phyloP scores from a whole-genome alignment of 2,888 invertebrate species.

The Octonoba sinensis region DNA sequence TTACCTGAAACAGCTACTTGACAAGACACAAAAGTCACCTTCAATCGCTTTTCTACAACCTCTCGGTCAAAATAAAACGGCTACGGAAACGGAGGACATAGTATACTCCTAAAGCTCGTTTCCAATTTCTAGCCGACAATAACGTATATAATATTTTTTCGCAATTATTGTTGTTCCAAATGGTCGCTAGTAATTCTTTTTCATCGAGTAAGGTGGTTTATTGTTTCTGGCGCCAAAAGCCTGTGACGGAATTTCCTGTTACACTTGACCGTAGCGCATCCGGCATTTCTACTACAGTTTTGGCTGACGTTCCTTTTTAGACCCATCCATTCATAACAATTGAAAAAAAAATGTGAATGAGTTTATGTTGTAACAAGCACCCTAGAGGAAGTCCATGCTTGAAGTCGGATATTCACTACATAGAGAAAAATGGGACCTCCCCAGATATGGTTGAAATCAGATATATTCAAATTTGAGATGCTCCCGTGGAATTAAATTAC shows the following conservation, averaged over 20 bases:
- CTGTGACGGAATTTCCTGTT: constrained; percentile 54
- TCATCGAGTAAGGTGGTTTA: constrained; percentile 32
- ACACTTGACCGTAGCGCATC: constrained; percentile 52
- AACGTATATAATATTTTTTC: not conserved
- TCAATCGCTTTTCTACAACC: not conserved
- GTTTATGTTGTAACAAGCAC: not conserved
- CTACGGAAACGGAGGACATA: constrained; percentile 16
- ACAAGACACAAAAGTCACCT: constrained; percentile 47
- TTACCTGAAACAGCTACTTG: constrained; percentile 10
- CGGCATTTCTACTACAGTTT: constrained; percentile 25
- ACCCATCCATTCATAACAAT: constrained; percentile 27
- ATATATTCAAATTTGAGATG: constrained; percentile 35
- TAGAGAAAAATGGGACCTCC: too few relatives aligned
- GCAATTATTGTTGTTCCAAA: too few relatives aligned
- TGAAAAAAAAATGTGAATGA: constrained; percentile 22
- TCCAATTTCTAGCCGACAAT: constrained; percentile 22
- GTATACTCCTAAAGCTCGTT: constrained; percentile 5
- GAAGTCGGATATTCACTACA: too few relatives aligned
- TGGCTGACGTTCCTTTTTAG: too few relatives aligned
- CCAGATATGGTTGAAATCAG: too few relatives aligned
- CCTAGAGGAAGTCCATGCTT: too few relatives aligned
- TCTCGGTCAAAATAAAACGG: constrained; percentile 26
- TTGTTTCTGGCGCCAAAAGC: constrained; percentile 39
- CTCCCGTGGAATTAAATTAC: constrained; percentile 35
- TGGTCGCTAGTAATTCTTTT: too few relatives aligned